Evolutionary conservation across 2,113 vertebrate genomes (phyloP).

Genomic region (Paralichthys olivaceus): DNA sequence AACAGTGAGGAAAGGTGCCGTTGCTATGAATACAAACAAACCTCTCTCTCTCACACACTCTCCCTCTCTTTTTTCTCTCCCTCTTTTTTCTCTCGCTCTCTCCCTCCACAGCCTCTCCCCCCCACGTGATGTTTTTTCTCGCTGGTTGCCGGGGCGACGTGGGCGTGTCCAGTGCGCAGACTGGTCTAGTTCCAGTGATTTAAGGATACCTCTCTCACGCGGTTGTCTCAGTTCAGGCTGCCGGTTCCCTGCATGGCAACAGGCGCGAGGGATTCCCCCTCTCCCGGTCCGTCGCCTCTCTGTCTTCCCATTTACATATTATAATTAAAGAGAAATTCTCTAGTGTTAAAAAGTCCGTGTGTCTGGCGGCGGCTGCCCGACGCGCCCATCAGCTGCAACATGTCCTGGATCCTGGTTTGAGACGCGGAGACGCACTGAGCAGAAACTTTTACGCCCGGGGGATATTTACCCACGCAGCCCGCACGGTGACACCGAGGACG

Average conservation of each 20-base stretch:
- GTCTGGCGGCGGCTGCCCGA: constrained; percentile 23
- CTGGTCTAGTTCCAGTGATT: constrained; percentile 69
- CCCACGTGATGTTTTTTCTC: constrained; percentile 68
- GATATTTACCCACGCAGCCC: constrained; percentile 8
- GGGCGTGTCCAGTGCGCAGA: constrained; percentile 69
- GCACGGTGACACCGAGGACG: not conserved
- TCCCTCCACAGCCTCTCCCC: constrained; percentile 36
- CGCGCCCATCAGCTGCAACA: constrained; percentile 54
- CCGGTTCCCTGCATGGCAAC: constrained; percentile 80
- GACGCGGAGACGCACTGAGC: constrained; percentile 46
- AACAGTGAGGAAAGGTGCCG: constrained; percentile 52
- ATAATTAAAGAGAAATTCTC: not conserved
- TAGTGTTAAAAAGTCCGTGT: not conserved
- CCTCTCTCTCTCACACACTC: constrained; percentile 46
- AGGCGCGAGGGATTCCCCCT: constrained; percentile 79
- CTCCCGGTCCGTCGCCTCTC: constrained; percentile 64
- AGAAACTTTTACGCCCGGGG: constrained; percentile 54
- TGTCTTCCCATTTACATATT: constrained; percentile 56
- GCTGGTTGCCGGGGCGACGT: constrained; percentile 81
- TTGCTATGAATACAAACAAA: constrained; percentile 85
- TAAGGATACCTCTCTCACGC: constrained; percentile 78
- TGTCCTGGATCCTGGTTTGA: constrained; percentile 56
- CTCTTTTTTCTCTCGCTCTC: constrained; percentile 27
- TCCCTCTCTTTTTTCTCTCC: constrained; percentile 37
- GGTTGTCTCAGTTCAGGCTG: constrained; percentile 70